Percentiles rank a stretch among this genome's conserved stretches.
Evolutionary conservation across 2,888 invertebrate genomes (phyloP).

Genomic region (Oithona nana): DNA sequence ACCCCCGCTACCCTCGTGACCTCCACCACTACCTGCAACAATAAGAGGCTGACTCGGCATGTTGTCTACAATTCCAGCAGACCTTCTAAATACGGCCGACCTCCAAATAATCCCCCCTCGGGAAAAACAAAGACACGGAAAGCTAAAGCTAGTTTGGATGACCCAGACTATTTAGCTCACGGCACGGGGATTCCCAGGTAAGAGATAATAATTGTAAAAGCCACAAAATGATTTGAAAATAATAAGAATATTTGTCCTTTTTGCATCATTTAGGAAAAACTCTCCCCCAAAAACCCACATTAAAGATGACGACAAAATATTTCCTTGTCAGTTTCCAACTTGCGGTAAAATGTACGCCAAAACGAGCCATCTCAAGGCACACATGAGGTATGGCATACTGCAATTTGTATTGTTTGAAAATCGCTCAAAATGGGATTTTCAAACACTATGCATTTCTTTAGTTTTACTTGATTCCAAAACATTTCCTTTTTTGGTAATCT

Average conservation of each 20-base stretch:
- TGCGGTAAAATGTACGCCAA: slow-evolving; percentile 68
- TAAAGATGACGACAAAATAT: slow-evolving; percentile 34
- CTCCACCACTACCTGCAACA: not conserved
- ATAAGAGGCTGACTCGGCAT: not conserved
- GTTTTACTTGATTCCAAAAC: not conserved
- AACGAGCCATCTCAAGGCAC: slow-evolving; percentile 70
- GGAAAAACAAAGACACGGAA: not conserved
- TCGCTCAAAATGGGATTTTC: not conserved
- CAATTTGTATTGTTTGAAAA: not conserved
- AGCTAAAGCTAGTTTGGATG: not conserved
- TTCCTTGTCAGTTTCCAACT: slow-evolving; percentile 44
- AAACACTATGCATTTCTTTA: not conserved
- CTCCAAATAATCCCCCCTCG: too few relatives aligned
- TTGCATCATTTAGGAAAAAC: slow-evolving; percentile 6
- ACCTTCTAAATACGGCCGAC: not conserved
- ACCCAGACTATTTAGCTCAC: slow-evolving; percentile 15
- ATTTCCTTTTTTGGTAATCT: too few relatives aligned
- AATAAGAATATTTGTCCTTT: not conserved
- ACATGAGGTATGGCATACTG: slow-evolving; percentile 33
- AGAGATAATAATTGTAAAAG: not conserved
- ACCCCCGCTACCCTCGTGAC: not conserved
- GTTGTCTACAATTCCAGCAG: not conserved
- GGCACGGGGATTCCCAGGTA: slow-evolving; percentile 17
- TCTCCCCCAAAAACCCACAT: slow-evolving; percentile 17
- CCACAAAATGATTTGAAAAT: not conserved